Percentiles rank a stretch among this genome's conserved stretches.
These are phyloP conservation scores for Atta colombica DNA, from an alignment of 1,140 invertebrate species.

Conservation along the genomic window DNA sequence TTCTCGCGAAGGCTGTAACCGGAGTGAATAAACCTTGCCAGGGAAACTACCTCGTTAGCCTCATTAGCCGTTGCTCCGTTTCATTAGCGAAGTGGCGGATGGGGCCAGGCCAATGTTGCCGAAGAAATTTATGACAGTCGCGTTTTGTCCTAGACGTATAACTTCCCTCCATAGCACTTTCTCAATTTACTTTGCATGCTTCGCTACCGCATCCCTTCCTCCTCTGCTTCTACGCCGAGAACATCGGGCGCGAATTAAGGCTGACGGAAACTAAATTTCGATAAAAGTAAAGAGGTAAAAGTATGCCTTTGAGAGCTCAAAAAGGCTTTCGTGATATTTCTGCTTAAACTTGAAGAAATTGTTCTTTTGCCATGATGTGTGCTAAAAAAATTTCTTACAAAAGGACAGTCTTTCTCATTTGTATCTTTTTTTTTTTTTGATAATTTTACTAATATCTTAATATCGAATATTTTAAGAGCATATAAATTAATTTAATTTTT, in stretches of 20 bases:
- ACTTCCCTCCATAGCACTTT: conserved; percentile 24
- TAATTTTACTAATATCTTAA: neutral
- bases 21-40: conserved; percentile 44
- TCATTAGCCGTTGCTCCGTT: conserved; percentile 62
- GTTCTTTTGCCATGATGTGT: neutral
- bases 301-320: neutral
- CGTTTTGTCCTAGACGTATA: conserved; percentile 48
- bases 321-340: no score
- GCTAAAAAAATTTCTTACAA: neutral
- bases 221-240: neutral
- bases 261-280: conserved; percentile 9
- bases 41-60: conserved; percentile 58
- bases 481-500: conserved; percentile 14
- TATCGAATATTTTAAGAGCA: neutral
- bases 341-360: neutral
- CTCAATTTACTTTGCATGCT: conserved; percentile 36
- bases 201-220: neutral
- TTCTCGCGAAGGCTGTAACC: conserved; percentile 15
- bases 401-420: neutral
- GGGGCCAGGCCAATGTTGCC: conserved; percentile 10
- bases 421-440: neutral
- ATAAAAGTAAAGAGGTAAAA: neutral
- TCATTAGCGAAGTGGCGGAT: conserved; percentile 61
- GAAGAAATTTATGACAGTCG: conserved; percentile 67
- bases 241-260: conserved; percentile 8